phyloP scores from a whole-genome alignment of 1,140 invertebrate genomes.

The Diabrotica virgifera region DNA sequence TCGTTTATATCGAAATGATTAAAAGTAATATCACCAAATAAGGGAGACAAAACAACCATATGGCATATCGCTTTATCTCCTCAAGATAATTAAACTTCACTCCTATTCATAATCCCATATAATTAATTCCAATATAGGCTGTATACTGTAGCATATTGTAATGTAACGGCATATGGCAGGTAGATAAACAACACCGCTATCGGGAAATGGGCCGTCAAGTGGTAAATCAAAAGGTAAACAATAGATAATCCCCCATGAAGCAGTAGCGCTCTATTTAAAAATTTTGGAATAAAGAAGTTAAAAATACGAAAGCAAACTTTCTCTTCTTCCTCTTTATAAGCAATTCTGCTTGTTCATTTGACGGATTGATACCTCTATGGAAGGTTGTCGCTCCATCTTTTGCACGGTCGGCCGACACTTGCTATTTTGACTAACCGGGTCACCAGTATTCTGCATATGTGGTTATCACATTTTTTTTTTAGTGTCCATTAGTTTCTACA shows the following conservation, averaged over 20 bases:
- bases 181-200: background rate
- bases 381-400: no score
- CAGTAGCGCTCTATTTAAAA: background rate
- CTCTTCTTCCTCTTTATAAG: no score
- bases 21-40: background rate
- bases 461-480: no score
- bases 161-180: background rate
- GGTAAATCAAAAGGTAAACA: conserved; percentile 2
- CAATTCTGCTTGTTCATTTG: no score
- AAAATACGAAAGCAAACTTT: no score
- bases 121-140: background rate
- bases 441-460: no score
- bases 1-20: no score
- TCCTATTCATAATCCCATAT: background rate
- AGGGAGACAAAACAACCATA: background rate
- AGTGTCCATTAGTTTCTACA: no score
- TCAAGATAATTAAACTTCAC: background rate
- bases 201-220: background rate
- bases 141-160: background rate
- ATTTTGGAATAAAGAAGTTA: no score
- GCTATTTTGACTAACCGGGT: no score
- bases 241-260: background rate
- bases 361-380: no score
- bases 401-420: no score
- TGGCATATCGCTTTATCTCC: background rate